These are phyloP conservation scores for Drosophila pallidifrons DNA, from an alignment of 1,140 invertebrate species.

Conservation along the genomic window DNA sequence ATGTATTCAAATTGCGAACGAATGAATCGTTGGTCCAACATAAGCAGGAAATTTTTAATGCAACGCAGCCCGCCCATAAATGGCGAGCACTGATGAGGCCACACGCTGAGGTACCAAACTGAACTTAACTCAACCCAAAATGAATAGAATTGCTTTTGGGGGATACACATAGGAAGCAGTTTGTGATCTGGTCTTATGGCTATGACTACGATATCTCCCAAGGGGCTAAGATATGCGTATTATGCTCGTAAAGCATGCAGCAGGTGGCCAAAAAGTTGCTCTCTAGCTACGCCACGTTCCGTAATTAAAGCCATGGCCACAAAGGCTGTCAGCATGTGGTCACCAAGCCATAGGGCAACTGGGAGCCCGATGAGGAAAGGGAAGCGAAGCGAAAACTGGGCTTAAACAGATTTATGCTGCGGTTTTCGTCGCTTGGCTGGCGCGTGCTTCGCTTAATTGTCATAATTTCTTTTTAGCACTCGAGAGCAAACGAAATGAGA, in stretches of 20 bases:
- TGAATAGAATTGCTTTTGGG: background rate
- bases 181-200: conserved; percentile 34
- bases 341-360: background rate
- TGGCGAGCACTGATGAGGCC: conserved; percentile 35
- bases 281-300: conserved; percentile 35
- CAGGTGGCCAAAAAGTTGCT: conserved; percentile 64
- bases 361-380: background rate
- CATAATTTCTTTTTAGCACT: conserved; percentile 71
- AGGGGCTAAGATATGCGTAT: conserved; percentile 16
- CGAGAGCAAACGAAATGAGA: conserved; percentile 15
- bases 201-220: background rate
- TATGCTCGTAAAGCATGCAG: conserved; percentile 59
- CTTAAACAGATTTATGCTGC: conserved; percentile 68
- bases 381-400: background rate
- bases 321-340: conserved; percentile 60
- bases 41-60: conserved; percentile 32
- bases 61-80: conserved; percentile 36
- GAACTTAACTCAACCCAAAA: conserved; percentile 4
- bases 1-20: conserved; percentile 48
- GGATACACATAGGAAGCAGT: conserved; percentile 13
- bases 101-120: conserved; percentile 44
- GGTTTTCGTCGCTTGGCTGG: conserved; percentile 36
- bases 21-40: conserved; percentile 1
- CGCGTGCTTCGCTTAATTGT: conserved; percentile 66
- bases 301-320: conserved; percentile 75